Evolutionary conservation across 2,888 invertebrate species (phyloP).

Genomic region (Heliconius ismenius): DNA sequence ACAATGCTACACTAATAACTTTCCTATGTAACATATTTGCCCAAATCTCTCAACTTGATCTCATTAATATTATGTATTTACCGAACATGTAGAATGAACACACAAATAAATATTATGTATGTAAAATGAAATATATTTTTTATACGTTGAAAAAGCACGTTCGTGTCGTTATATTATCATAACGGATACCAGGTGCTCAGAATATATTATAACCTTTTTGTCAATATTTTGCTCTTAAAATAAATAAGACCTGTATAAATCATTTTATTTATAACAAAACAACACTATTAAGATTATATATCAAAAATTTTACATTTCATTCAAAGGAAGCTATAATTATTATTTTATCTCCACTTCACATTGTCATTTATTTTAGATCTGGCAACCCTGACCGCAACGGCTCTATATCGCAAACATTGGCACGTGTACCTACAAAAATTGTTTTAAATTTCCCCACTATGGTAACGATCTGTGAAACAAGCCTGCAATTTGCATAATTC

Average conservation of each 20-base stretch:
- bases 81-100: not conserved
- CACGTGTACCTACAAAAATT: constrained; percentile 61
- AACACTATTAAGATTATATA: not conserved
- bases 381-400: constrained; percentile 41
- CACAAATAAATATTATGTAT: constrained; percentile 3
- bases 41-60: not conserved
- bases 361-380: constrained; percentile 12
- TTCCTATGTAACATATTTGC: not conserved
- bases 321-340: not conserved
- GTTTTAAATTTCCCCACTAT: constrained; percentile 56
- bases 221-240: not conserved
- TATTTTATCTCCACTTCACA: not conserved
- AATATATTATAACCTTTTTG: not conserved
- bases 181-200: constrained; percentile 6
- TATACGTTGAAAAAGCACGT: constrained; percentile 49
- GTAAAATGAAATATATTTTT: constrained; percentile 6
- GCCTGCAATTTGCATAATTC: constrained; percentile 54
- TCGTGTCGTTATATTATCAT: constrained; percentile 49
- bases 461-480: constrained; percentile 48
- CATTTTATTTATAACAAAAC: not conserved
- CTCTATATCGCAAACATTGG: constrained; percentile 58
- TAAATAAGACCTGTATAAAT: not conserved
- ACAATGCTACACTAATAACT: not conserved
- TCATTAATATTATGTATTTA: constrained; percentile 18
- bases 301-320: not conserved